A percentile compares a stretch with the other conserved stretches of the same genome.
Conservation (phyloP, 2,797 vertebrate species). For the Echiichthys vipera region DNA sequence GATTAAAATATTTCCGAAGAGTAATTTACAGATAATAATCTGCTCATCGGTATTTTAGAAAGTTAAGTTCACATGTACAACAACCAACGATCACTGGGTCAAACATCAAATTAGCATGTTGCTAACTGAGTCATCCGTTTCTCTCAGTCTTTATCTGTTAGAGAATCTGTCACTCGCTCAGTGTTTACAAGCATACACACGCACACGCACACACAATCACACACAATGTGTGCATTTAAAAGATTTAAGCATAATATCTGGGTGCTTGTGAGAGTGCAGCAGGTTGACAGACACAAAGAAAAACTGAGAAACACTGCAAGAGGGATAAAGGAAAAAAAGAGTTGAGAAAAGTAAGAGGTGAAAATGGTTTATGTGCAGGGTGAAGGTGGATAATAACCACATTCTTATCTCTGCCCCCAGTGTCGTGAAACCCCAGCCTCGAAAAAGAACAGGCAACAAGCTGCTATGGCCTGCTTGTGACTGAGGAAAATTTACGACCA, state of each 20-base stretch:
- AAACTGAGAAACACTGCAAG: slow-evolving; percentile 6
- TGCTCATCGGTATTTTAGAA: background rate
- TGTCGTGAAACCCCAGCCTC: slow-evolving; percentile 3
- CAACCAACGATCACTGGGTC: slow-evolving; percentile 27
- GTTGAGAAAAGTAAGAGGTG: slow-evolving; percentile 10
- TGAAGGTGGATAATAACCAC: slow-evolving; percentile 42
- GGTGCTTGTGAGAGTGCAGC: background rate
- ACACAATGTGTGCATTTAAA: background rate
- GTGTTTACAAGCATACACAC: background rate
- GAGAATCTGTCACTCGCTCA: slow-evolving; percentile 7
- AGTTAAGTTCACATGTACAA: background rate
- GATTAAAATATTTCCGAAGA: background rate
- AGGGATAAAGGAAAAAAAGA: slow-evolving; percentile 2
- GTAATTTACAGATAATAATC: background rate
- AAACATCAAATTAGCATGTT: slow-evolving; percentile 7
- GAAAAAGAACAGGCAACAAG: slow-evolving; percentile 18
- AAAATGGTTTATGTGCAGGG: slow-evolving; percentile 33
- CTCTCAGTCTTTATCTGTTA: slow-evolving; percentile 34
- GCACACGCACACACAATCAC: background rate
- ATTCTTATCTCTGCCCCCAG: slow-evolving; percentile 29
- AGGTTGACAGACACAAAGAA: slow-evolving; percentile 15
- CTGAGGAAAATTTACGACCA: slow-evolving; percentile 45
- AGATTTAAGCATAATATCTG: slow-evolving; percentile 6
- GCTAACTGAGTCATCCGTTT: slow-evolving; percentile 35
- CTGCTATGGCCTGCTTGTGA: slow-evolving; percentile 39